Evolutionary conservation across 2,113 vertebrate genomes (phyloP).

Genomic region (Melierax canorus): DNA sequence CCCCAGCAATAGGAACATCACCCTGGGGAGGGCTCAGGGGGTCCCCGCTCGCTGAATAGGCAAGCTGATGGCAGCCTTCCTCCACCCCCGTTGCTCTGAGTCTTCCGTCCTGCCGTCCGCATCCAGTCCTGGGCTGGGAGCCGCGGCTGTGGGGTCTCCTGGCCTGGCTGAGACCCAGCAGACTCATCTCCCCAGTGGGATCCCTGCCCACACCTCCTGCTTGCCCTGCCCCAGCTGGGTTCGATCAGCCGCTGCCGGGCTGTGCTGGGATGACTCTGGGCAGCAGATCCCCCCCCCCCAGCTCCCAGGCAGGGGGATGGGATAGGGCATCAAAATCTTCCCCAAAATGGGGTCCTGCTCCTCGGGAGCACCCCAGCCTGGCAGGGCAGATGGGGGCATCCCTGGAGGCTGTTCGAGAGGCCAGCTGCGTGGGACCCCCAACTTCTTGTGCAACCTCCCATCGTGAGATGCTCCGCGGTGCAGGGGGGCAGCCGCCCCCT

Average conservation of each 20-base stretch:
- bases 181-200: not conserved
- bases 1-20: not conserved
- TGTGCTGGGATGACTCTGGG: not conserved
- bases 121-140: not conserved
- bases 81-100: not conserved
- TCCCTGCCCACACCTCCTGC: not conserved
- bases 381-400: no score
- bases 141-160: not conserved
- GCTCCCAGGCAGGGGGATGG: not conserved
- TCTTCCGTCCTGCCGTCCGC: not conserved
- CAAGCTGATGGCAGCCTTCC: not conserved
- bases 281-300: not conserved
- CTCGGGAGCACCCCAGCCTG: fast-evolving
- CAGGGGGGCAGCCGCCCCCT: fast-evolving
- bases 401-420: no score
- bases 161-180: not conserved
- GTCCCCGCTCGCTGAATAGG: not conserved
- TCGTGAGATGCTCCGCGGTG: fast-evolving
- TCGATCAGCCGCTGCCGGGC: not conserved
- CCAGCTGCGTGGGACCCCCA: fast-evolving
- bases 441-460: fast-evolving
- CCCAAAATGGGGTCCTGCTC: fast-evolving
- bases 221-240: not conserved
- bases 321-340: not conserved
- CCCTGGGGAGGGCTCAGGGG: not conserved